Evolutionary conservation across 2,888 invertebrate species (phyloP).

Genomic region (Machimus atricapillus): DNA sequence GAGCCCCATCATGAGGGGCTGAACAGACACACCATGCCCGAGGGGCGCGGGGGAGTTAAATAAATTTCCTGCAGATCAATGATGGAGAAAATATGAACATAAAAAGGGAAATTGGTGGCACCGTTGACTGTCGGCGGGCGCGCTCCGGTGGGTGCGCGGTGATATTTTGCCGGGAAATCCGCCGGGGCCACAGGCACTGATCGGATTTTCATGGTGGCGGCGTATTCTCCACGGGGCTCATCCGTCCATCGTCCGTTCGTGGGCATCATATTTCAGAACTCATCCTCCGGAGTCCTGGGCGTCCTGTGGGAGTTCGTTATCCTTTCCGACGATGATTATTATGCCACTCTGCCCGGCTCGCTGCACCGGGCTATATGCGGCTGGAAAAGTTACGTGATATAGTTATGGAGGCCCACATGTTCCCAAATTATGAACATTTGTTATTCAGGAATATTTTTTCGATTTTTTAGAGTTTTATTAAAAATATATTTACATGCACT

Average conservation of each 20-base stretch:
- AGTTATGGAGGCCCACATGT: background rate
- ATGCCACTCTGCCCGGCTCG: background rate
- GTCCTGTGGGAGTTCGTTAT: constrained; percentile 20
- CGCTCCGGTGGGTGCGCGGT: background rate
- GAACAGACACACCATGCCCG: too few species aligned
- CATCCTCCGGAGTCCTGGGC: background rate
- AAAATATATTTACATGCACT: background rate
- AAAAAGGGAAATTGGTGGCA: constrained; percentile 36
- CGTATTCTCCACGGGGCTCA: background rate
- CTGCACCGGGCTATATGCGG: background rate
- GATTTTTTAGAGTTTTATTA: background rate
- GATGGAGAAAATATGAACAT: constrained; percentile 35
- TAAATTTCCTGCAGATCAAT: constrained; percentile 38
- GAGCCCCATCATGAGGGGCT: background rate
- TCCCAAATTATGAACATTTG: background rate
- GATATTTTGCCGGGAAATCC: constrained; percentile 14
- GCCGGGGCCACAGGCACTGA: background rate
- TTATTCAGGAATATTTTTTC: background rate
- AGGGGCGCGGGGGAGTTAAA: background rate
- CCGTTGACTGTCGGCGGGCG: constrained; percentile 14
- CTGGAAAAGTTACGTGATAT: background rate
- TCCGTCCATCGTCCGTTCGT: background rate
- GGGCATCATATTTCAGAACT: background rate
- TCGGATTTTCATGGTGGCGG: constrained; percentile 16
- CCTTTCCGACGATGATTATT: constrained; percentile 19